phyloP scores from a whole-genome alignment of 2,113 vertebrate species.

The Nannobrachium achirus region DNA sequence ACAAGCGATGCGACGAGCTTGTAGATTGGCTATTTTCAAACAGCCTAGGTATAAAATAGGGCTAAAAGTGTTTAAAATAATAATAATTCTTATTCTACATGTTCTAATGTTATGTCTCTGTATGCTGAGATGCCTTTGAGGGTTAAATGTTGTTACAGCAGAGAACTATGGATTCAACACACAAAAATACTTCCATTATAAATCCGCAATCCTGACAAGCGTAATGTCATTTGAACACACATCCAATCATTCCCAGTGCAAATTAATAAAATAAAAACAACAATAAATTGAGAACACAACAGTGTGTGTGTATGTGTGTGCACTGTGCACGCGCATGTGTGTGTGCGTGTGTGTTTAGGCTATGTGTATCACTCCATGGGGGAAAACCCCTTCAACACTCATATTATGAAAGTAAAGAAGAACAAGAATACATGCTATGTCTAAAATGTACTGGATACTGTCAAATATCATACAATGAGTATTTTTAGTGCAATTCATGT shows the following conservation, averaged over 20 bases:
- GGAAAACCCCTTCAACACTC: conserved; percentile 57
- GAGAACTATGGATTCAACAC: conserved; percentile 50
- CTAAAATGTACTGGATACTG: conserved; percentile 59
- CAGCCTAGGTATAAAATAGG: too few relatives aligned
- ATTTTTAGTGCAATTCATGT: conserved; percentile 74
- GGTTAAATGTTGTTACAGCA: conserved; percentile 55
- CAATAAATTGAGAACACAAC: conserved; percentile 64
- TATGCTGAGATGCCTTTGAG: conserved; percentile 48
- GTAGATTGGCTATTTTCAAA: too few relatives aligned
- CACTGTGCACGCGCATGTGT: conserved; percentile 68
- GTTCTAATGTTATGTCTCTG: not conserved
- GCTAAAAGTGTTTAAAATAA: too few relatives aligned
- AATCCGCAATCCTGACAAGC: conserved; percentile 66
- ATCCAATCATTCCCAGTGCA: conserved; percentile 70
- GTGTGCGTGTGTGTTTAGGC: conserved; percentile 65
- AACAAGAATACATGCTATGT: conserved; percentile 67
- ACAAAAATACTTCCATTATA: conserved; percentile 56
- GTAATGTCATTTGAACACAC: conserved; percentile 64
- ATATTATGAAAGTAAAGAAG: conserved; percentile 48
- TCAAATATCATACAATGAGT: conserved; percentile 61
- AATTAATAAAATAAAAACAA: conserved; percentile 63
- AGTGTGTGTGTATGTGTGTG: conserved; percentile 59
- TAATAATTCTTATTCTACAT: too few relatives aligned
- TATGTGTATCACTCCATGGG: conserved; percentile 62
- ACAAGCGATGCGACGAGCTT: too few relatives aligned